Percentiles rank a stretch among this genome's conserved stretches.
These are phyloP conservation scores for Spheniscus humboldti DNA, from an alignment of 2,797 vertebrate species.

Conservation along the genomic window DNA sequence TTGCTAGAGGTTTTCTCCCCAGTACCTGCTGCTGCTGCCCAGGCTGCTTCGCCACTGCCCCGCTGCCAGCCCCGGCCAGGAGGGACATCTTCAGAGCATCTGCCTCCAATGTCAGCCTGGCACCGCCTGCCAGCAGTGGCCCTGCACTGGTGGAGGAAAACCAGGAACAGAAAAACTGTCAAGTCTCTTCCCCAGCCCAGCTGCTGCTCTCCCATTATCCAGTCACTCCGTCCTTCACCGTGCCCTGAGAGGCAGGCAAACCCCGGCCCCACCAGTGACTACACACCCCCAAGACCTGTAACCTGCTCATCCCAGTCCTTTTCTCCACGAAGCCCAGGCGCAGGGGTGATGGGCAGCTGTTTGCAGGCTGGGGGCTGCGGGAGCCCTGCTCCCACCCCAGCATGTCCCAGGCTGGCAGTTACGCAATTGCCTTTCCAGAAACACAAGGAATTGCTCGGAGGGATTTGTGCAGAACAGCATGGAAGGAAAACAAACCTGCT, in stretches of 20 bases:
- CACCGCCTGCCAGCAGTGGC: background rate
- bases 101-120: background rate
- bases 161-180: background rate
- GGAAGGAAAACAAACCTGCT: background rate
- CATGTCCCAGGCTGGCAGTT: background rate
- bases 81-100: background rate
- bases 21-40: background rate
- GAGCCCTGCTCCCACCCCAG: background rate
- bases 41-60: background rate
- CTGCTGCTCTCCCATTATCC: background rate
- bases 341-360: background rate
- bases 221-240: rapidly evolving
- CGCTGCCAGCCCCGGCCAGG: rapidly evolving
- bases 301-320: background rate
- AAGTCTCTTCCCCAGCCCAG: background rate
- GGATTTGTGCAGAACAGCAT: background rate
- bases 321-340: background rate
- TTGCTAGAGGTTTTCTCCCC: background rate
- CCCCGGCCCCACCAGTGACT: rapidly evolving
- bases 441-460: background rate
- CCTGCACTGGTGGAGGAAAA: background rate
- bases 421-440: background rate
- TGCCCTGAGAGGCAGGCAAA: rapidly evolving
- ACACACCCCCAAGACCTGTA: too few relatives aligned
- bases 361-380: background rate